Evolutionary conservation across 2,888 invertebrate species (phyloP).

Genomic region (Pinctada fucata): DNA sequence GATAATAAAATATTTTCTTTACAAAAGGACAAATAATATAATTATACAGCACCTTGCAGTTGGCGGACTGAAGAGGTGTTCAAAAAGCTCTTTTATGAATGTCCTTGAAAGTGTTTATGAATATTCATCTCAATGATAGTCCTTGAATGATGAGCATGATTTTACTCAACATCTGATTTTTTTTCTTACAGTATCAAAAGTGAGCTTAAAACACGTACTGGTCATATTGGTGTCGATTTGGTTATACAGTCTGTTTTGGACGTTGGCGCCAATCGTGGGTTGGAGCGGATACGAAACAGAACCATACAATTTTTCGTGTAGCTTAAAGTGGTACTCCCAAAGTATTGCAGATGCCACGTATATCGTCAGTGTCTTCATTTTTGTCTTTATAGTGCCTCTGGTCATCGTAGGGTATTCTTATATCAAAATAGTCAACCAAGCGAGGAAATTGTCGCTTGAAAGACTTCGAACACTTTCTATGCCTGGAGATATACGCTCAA

Average conservation of each 20-base stretch:
- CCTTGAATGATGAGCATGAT: no score
- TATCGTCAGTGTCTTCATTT: not conserved
- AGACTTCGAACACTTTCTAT: not conserved
- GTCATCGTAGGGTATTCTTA: constrained; percentile 15
- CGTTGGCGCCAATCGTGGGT: constrained; percentile 15
- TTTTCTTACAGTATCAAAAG: constrained; percentile 1
- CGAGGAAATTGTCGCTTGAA: not conserved
- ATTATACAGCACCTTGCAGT: no score
- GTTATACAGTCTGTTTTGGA: constrained; percentile 21
- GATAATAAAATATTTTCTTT: no score
- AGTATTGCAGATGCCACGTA: not conserved
- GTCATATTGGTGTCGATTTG: constrained; percentile 6
- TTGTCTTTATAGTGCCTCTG: constrained; percentile 8
- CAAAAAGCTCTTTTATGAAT: no score
- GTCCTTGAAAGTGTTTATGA: no score
- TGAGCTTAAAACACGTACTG: not conserved
- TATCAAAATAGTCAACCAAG: not conserved
- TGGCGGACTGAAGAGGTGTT: no score
- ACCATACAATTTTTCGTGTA: constrained; percentile 6
- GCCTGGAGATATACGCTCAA: not conserved
- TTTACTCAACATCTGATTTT: no score
- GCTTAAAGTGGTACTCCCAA: constrained; percentile 14
- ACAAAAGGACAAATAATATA: no score
- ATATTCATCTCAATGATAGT: no score
- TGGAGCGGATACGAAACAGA: constrained; percentile 19